Percentiles rank a stretch among this genome's conserved stretches.
phyloP scores from a whole-genome alignment of 1,140 invertebrate species.

The Phortica variegata region DNA sequence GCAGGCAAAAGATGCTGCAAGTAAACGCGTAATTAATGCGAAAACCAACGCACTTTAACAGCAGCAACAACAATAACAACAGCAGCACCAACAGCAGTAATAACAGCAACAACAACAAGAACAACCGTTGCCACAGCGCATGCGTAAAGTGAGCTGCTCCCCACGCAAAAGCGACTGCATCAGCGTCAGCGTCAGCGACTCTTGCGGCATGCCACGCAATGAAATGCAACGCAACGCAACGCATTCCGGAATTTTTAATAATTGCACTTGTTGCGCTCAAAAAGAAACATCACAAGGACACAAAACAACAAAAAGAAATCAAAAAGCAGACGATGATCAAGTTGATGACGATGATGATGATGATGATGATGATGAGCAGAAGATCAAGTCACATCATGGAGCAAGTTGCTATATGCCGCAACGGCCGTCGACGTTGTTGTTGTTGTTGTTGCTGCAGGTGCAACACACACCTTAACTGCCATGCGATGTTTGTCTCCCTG shows the following conservation, averaged over 20 bases:
- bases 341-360: too few relatives aligned
- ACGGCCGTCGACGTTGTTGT: too few relatives aligned
- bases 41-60: conserved; percentile 53
- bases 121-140: conserved; percentile 6
- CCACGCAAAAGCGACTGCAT: conserved; percentile 27
- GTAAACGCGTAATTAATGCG: conserved; percentile 52
- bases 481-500: too few relatives aligned
- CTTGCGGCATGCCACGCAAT: conserved; percentile 46
- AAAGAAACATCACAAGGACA: conserved; percentile 29
- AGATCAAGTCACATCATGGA: too few relatives aligned
- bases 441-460: conserved; percentile 4
- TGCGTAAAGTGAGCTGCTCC: conserved; percentile 39
- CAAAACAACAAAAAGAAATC: conserved; percentile 17
- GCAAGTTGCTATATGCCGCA: too few relatives aligned
- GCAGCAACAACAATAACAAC: conserved; percentile 15
- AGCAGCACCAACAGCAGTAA: too few relatives aligned
- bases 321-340: conserved; percentile 20
- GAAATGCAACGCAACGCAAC: conserved; percentile 6
- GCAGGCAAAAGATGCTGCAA: conserved; percentile 22
- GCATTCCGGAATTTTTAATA: conserved; percentile 53
- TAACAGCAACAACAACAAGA: too few relatives aligned
- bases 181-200: conserved; percentile 37
- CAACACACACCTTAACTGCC: background rate
- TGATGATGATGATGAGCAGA: too few relatives aligned
- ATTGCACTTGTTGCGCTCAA: conserved; percentile 49